A percentile compares a stretch with the other conserved stretches of the same genome.
Evolutionary conservation across 2,888 invertebrate genomes (phyloP).

Genomic region (Tolmerus cingulatus): DNA sequence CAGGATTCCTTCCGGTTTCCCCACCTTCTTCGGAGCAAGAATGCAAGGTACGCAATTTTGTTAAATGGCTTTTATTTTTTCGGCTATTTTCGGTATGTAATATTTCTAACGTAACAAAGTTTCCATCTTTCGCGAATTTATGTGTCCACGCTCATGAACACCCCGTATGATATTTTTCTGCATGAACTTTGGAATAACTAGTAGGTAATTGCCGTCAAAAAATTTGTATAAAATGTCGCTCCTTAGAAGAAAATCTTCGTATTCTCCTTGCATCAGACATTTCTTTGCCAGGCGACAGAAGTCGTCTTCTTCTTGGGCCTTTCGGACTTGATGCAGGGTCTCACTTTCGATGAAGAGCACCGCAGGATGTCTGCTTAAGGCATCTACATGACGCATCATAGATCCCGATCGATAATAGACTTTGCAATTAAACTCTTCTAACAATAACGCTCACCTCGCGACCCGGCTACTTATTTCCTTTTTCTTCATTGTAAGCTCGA

Average conservation of each 20-base stretch:
- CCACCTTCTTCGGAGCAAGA: background rate
- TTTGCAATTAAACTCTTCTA: background rate
- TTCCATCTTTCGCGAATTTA: background rate
- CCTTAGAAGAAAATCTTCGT: slow-evolving; percentile 41
- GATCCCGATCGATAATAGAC: slow-evolving; percentile 52
- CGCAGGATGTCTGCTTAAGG: no score
- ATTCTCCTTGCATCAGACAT: no score
- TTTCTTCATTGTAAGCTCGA: background rate
- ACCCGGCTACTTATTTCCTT: background rate
- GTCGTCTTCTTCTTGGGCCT: no score
- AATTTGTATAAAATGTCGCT: slow-evolving; percentile 42
- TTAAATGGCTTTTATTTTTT: background rate
- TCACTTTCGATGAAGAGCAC: background rate
- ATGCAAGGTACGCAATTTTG: background rate
- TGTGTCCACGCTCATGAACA: background rate
- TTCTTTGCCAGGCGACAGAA: no score
- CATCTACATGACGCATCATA: background rate
- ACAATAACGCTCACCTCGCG: background rate
- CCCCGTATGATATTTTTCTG: background rate
- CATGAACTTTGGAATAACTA: slow-evolving; percentile 13
- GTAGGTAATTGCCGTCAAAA: background rate
- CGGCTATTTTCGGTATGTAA: background rate
- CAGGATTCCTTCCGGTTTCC: background rate
- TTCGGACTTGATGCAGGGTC: background rate
- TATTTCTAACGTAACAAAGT: background rate